Evolutionary conservation across 2,888 invertebrate species (phyloP).

Genomic region (Listrodromus nycthemerus): DNA sequence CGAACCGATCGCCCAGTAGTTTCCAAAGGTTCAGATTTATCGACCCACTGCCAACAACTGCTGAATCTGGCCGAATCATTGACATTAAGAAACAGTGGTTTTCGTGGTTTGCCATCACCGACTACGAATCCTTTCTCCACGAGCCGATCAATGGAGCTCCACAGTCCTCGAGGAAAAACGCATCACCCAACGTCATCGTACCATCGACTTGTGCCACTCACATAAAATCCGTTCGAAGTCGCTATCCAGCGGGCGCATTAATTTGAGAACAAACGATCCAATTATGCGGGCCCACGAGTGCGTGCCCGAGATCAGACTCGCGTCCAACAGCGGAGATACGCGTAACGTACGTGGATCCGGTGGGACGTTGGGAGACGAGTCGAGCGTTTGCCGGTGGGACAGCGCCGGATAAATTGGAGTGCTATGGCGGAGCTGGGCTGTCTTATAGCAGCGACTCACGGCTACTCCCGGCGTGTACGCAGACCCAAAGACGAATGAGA

Average conservation of each 20-base stretch:
- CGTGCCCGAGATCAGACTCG: conserved; percentile 65
- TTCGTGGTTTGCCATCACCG: no score
- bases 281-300: conserved; percentile 65
- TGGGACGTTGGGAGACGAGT: conserved; percentile 54
- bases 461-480: conserved; percentile 5
- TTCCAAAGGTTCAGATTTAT: no score
- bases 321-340: background rate
- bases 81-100: no score
- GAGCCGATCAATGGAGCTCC: no score
- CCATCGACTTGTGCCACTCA: background rate
- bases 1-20: no score
- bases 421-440: conserved; percentile 40
- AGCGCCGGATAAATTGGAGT: conserved; percentile 62
- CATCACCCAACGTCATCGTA: background rate
- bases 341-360: conserved; percentile 41
- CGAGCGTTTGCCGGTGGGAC: conserved; percentile 44
- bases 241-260: conserved; percentile 58
- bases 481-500: conserved; percentile 31
- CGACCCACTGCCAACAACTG: no score
- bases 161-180: no score
- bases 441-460: conserved; percentile 50
- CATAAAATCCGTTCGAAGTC: background rate
- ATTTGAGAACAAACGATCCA: conserved; percentile 69
- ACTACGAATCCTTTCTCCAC: no score
- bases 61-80: no score